Evolutionary conservation across 1,140 invertebrate genomes (phyloP), one percentile per base, ranked within the genome.

Genomic region (Trichoplusia ni): DNA sequence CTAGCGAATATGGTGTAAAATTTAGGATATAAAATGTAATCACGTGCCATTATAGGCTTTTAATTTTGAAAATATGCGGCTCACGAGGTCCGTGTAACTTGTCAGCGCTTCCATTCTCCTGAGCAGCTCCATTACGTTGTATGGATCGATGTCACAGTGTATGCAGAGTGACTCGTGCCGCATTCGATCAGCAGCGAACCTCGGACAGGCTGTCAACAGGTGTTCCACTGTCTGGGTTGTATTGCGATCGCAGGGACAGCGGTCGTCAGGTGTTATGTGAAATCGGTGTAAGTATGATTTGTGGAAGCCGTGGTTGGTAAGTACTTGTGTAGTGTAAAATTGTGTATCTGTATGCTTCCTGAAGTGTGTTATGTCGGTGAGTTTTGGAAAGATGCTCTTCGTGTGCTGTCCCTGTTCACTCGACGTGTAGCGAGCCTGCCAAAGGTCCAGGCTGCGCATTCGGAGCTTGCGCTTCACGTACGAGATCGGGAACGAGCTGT

Each of bases 261-360:
- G 13, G 4, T 63, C 54, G 25, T 56, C 14, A 0, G 19, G 9
- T 6, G 54, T 61, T 3, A 69, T 64, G 4, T 65, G 42, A 9
- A 70, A 64, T 40, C 64, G 37, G 11, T 59, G 13, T 11, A 67
- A 19, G 16, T 73, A 73, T 21, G 19, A 11, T 25, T 62, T 61
- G 19, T 67, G 58, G 9, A 38, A 58, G 0, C 72, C 65, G 33
- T 71, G 64, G 0, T 33, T 54, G 1, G 47, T 66, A 2, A 68
- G 38, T 9, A 65, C 18, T 16, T 70, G 65, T 11, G 61, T 68
- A 3, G 49, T 18, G 1, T 47, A 4, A 27, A 64, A 62, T 4
- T 61, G 37, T 8, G 11, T 13, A 14, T 19, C 18, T 9, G 31
- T 31, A 7, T 11, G 8, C 16, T 14, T 44, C 1, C 8, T 13